Evolutionary conservation across 2,888 invertebrate genomes (phyloP), one percentile per base, ranked within the genome.

Genomic region (Pristionchus exspectatus): DNA sequence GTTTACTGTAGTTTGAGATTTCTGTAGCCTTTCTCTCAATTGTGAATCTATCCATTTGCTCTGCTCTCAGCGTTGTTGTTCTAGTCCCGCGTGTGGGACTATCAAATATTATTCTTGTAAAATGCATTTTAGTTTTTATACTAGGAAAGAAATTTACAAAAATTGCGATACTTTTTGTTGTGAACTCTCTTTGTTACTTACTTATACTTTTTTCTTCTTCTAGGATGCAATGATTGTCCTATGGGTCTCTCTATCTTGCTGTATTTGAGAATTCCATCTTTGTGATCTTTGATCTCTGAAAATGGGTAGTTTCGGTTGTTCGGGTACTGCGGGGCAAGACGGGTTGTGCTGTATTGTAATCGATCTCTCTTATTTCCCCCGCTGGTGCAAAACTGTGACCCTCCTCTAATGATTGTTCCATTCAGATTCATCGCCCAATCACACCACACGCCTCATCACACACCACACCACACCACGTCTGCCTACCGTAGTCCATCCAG

Each of bases 21-120:
- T 54, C 81, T 54, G 59, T 85, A 85, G 84, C 24, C 10, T 38
- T 5, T 38, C 27, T 54, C 33, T 85, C 33, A 85, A 59, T 85
- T 85, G 84, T 85, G 33, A 85, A n/a, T 21, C n/a, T 59, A 12
- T 30, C 44, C 1, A n/a, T 54, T 83, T 56, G 5, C 50, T 27
- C 44, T 50, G 44, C 44, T 50, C 44, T 12, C 9, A 59, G 33
- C 54, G 27, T 83, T 83, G 56, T 85, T 85, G 84, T 85, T 56
- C 84, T 85, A 85, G 84, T 85, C 84, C 59, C 84, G 59, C 33
- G 16, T 85, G 84, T 85, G 84, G 59, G 84, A 85, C 84, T 85
- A 85, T 85, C 84, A 50, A 77, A 54, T 50, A 50, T 81, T 81
- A 81, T 44, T 69, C 81, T 50, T 81, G 81, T 81, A 81, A 81